Percentiles rank a stretch among this genome's conserved stretches.
Conservation (phyloP, 2,113 vertebrate genomes). For the Myrmecobius fasciatus region DNA sequence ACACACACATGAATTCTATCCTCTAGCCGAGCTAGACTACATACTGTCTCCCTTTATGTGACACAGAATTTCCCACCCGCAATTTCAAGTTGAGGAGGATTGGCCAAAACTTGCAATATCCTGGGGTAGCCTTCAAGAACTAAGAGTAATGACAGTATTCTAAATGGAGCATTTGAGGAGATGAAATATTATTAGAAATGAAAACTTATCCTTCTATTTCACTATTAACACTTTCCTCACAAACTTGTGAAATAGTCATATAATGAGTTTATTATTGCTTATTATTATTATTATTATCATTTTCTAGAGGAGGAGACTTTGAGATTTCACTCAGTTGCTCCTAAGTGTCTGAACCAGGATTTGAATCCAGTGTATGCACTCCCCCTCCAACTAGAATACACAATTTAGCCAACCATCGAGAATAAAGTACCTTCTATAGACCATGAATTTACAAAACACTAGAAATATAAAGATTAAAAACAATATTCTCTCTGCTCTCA, state of each 20-base stretch:
- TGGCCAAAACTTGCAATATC: neutral
- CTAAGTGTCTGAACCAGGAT: neutral
- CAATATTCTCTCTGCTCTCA: neutral
- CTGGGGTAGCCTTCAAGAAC: neutral
- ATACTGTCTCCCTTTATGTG: neutral
- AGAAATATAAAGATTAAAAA: neutral
- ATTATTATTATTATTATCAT: neutral
- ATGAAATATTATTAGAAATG: neutral
- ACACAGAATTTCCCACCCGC: neutral
- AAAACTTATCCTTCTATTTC: neutral
- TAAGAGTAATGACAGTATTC: neutral
- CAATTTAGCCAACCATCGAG: neutral
- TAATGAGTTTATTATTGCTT: neutral
- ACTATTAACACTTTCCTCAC: neutral
- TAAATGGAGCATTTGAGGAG: neutral
- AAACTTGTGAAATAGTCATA: neutral
- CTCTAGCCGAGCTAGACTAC: neutral
- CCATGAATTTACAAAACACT: neutral
- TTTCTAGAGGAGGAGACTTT: neutral
- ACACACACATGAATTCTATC: neutral
- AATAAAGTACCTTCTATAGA: neutral
- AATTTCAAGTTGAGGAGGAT: neutral
- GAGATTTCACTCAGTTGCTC: neutral
- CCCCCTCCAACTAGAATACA: neutral
- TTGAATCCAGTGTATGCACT: neutral